Base-by-base conservation (phyloP, 2,113 vertebrate genomes). In the Geothlypis trichas region DNA sequence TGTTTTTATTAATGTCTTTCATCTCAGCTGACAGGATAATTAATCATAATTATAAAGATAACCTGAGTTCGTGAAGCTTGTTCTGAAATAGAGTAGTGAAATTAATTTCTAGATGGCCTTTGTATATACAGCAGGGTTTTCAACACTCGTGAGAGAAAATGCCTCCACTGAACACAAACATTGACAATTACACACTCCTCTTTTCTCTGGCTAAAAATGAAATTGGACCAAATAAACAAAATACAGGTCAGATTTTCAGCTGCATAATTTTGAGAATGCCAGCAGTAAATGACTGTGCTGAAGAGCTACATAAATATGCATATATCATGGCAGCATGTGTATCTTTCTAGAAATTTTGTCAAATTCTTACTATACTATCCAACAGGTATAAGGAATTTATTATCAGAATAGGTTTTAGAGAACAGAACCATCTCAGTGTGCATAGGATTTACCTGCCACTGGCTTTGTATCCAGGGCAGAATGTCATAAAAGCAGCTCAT, bases 41-140 rank as follows among this genome's bases (percentile, higher is more conserved):
- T 88, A 75, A 92, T 93, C 80, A 84, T 82, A 91, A 94, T 94
- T 96, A 92, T 63, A 90, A 94, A 86, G 39, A 94, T 92, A 93
- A 92, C 85, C 61, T 90, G 61, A 44, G 68, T 90, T 85, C 77
- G 39, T 84, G 88, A 95, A 47, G 67, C 47, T 90, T 62, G 11
- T 44, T 86, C 85, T 74, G 59, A 61, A 90, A 73, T 2, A 7
- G 46, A 90, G 57, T 52, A 52, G 11, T 87, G 79, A 90, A 93
- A 93, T 92, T 81, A 88, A 94, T 93, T 92, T 91, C 49, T 74
- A 63, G 27, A 71, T 84, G 90, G 44, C 55, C 68, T 95, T 90
- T 74, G 33, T 57, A 52, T 28, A 31, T 41, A 44, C 20, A 93
- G 68, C 24, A 44, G 15, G 2, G 10, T 74, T 91, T 90, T 82